Evolutionary conservation across 2,888 invertebrate genomes (phyloP).

Genomic region (Timandra comae): DNA sequence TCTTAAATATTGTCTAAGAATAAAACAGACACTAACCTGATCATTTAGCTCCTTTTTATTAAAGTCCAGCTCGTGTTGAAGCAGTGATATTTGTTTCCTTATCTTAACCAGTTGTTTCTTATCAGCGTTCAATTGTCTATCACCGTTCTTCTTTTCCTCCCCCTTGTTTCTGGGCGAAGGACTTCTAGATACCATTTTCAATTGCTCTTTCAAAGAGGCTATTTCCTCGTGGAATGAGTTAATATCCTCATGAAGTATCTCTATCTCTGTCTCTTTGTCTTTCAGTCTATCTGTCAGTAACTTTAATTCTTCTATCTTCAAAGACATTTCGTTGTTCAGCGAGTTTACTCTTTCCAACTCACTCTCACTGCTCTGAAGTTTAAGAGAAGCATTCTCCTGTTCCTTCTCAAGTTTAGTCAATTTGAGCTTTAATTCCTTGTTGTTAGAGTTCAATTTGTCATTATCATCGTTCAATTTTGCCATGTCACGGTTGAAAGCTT

Average conservation of each 20-base stretch:
- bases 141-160: conserved; percentile 66
- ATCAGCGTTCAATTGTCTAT: conserved; percentile 72
- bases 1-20: too few relatives aligned
- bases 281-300: conserved; percentile 58
- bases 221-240: conserved; percentile 71
- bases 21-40: conserved; percentile 53
- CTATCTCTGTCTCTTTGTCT: conserved; percentile 74
- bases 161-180: conserved; percentile 78
- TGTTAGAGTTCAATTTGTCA: conserved; percentile 44
- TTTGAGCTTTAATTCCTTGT: conserved; percentile 56
- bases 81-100: conserved; percentile 55
- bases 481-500: conserved; percentile 51
- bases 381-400: conserved; percentile 60
- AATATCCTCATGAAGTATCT: conserved; percentile 70
- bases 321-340: conserved; percentile 52
- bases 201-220: conserved; percentile 58
- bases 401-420: conserved; percentile 64
- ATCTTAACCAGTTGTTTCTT: conserved; percentile 77
- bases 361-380: conserved; percentile 54
- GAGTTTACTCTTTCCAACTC: conserved; percentile 56
- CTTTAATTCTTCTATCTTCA: conserved; percentile 62
- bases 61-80: conserved; percentile 66
- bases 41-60: conserved; percentile 69
- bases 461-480: conserved; percentile 61
- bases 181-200: conserved; percentile 66